Conservation (phyloP, 2,797 vertebrate species). For the Xenentodon cancila region DNA sequence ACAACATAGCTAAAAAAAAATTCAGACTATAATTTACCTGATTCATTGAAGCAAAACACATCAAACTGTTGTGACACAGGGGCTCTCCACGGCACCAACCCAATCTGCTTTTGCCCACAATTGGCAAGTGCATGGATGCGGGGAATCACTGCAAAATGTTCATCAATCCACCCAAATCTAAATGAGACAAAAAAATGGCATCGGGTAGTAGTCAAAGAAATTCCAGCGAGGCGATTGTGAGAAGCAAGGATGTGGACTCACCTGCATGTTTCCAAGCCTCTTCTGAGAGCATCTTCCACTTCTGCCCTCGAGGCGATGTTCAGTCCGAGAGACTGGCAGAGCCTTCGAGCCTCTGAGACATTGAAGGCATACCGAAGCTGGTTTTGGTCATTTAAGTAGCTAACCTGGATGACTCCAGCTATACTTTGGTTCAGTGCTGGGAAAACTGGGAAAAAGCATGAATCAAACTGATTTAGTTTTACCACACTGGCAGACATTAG, state of each 20-base stretch:
- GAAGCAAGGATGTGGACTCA: slow-evolving; percentile 29
- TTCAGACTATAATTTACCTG: slow-evolving; percentile 62
- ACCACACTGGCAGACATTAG: too few species aligned
- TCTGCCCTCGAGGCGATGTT: slow-evolving; percentile 77
- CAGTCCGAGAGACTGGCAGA: slow-evolving; percentile 67
- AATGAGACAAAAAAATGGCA: not conserved
- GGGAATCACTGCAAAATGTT: slow-evolving; percentile 80
- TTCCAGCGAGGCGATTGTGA: not conserved
- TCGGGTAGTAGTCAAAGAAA: not conserved
- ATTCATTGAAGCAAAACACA: slow-evolving; percentile 82
- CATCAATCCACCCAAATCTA: slow-evolving; percentile 84
- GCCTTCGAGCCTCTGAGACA: slow-evolving; percentile 67
- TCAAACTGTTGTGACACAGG: slow-evolving; percentile 62
- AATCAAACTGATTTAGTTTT: not conserved
- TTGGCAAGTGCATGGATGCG: slow-evolving; percentile 49
- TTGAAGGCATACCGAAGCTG: slow-evolving; percentile 69
- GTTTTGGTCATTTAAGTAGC: slow-evolving; percentile 19
- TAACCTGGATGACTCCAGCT: slow-evolving; percentile 74
- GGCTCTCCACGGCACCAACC: slow-evolving; percentile 75
- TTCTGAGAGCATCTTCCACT: slow-evolving; percentile 58
- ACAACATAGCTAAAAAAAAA: not conserved
- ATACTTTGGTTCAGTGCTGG: slow-evolving; percentile 61
- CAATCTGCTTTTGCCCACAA: slow-evolving; percentile 71
- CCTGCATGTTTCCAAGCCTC: slow-evolving; percentile 84
- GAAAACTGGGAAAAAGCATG: slow-evolving; percentile 58